Evolutionary conservation across 2,797 vertebrate genomes (phyloP).

Genomic region (Botia almorhae): DNA sequence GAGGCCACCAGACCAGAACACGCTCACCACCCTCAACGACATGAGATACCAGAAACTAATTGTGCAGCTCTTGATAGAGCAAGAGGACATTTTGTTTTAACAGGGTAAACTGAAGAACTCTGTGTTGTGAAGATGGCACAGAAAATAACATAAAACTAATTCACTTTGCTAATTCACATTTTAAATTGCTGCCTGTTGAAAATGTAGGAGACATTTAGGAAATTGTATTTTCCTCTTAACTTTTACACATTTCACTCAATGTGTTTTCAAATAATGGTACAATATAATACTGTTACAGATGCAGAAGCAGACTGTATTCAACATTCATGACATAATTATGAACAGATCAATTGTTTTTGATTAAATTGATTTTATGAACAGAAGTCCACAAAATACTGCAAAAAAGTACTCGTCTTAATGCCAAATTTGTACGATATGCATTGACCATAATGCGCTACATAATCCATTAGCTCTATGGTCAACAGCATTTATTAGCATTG

Average conservation of each 20-base stretch:
- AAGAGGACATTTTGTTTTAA: constrained; percentile 98
- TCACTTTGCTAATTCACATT: background rate
- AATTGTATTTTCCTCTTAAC: background rate
- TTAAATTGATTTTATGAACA: constrained; percentile 20
- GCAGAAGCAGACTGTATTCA: constrained; percentile 26
- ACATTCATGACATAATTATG: background rate
- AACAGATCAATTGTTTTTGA: background rate
- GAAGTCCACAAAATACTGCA: background rate
- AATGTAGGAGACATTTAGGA: background rate
- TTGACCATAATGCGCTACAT: background rate
- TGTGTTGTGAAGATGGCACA: background rate
- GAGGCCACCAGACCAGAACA: constrained; percentile 94
- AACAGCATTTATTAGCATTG: background rate
- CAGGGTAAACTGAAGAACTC: constrained; percentile 38
- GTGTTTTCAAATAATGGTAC: background rate
- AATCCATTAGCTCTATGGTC: background rate
- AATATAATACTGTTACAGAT: background rate
- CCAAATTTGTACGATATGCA: background rate
- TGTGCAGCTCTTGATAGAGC: constrained; percentile 95
- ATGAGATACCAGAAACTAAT: constrained; percentile 98
- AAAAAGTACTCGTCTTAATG: background rate
- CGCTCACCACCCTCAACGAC: constrained; percentile 93
- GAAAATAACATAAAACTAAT: background rate
- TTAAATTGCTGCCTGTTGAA: constrained; percentile 1
- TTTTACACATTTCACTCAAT: constrained; percentile 23